These are phyloP conservation scores for Enteromius fasciolatus DNA, from an alignment of 2,797 vertebrate species.

Conservation along the genomic window DNA sequence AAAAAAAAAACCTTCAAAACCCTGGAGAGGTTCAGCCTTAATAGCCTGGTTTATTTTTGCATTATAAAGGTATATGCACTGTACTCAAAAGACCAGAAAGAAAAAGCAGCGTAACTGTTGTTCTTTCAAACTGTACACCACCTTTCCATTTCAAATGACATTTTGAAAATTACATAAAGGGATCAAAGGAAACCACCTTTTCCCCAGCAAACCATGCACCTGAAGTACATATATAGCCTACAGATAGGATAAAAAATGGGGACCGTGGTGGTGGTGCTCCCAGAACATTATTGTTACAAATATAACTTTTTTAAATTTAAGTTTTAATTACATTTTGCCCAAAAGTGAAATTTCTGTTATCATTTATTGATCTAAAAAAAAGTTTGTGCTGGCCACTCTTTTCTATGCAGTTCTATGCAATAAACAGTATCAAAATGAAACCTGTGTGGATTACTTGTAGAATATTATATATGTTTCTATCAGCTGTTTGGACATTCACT, in stretches of 20 bases:
- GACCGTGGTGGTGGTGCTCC: background rate
- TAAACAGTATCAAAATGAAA: background rate
- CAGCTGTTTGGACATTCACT: background rate
- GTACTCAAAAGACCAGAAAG: constrained; percentile 24
- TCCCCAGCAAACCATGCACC: background rate
- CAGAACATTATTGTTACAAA: background rate
- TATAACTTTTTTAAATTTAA: background rate
- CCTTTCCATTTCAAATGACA: constrained; percentile 43
- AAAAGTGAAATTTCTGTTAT: background rate
- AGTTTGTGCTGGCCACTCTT: background rate
- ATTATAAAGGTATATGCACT: constrained; percentile 19
- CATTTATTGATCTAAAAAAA: background rate
- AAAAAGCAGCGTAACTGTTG: background rate
- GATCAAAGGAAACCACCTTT: background rate
- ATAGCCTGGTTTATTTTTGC: constrained; percentile 34
- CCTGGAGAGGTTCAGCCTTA: constrained; percentile 18
- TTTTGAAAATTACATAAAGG: constrained; percentile 33
- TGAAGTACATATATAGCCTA: background rate
- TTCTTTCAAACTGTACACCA: constrained; percentile 30
- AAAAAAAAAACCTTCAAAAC: constrained; percentile 17
- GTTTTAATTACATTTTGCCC: background rate
- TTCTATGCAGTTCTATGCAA: background rate
- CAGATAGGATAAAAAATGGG: background rate
- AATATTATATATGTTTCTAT: background rate
- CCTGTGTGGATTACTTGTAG: background rate